Conservation (phyloP, 2,888 invertebrate species). For the Eumacrocentrus americanus region DNA sequence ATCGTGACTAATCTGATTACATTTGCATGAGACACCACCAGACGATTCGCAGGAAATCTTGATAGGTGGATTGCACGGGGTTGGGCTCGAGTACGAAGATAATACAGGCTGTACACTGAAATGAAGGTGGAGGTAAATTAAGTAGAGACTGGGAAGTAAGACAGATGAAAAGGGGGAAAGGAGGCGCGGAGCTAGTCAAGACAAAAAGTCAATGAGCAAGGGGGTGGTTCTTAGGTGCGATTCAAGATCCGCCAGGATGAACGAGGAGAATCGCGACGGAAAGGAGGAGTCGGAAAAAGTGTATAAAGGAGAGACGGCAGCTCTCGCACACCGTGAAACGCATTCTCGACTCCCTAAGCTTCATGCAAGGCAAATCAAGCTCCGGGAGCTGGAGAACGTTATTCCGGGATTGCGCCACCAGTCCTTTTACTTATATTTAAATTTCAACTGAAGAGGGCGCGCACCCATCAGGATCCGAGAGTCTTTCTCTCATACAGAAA, state of each 20-base stretch:
- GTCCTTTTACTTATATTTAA: conserved; percentile 60
- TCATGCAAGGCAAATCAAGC: conserved; percentile 62
- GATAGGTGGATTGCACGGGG: conserved; percentile 25
- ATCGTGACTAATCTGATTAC: conserved; percentile 51
- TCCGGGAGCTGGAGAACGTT: conserved; percentile 50
- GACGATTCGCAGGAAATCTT: conserved; percentile 36
- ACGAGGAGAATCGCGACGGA: not conserved
- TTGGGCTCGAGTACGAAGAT: conserved; percentile 2
- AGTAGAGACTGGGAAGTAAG: conserved; percentile 24
- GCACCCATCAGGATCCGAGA: conserved; percentile 6
- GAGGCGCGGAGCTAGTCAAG: conserved; percentile 21
- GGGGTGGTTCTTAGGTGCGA: conserved; percentile 41
- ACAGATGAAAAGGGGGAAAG: conserved; percentile 23
- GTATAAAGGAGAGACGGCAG: conserved; percentile 30
- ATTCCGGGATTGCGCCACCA: conserved; percentile 51
- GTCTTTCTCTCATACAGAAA: conserved; percentile 17
- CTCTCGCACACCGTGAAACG: conserved; percentile 44
- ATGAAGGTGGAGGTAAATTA: conserved; percentile 10
- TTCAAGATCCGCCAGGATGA: conserved; percentile 30
- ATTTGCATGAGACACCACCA: conserved; percentile 48
- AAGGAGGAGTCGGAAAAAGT: not conserved
- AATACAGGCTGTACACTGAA: not conserved
- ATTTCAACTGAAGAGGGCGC: conserved; percentile 50
- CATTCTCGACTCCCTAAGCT: conserved; percentile 51
- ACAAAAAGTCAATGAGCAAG: conserved; percentile 39